These are phyloP conservation scores for Gnathonemus longibarbis DNA, from an alignment of 2,113 vertebrate species.

Conservation along the genomic window DNA sequence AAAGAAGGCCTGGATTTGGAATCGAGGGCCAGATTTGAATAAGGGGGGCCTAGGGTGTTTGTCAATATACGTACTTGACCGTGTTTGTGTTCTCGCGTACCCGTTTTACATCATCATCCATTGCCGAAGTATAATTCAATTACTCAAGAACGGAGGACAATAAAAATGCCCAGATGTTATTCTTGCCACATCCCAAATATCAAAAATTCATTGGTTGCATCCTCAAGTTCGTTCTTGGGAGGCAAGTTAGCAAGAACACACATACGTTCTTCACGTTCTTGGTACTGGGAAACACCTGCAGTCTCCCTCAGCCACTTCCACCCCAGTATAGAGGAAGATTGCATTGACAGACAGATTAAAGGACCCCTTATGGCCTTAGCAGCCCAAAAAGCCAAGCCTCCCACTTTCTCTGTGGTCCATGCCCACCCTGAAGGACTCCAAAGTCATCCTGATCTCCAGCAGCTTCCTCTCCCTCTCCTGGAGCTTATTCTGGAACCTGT, in stretches of 20 bases:
- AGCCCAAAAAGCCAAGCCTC: background rate
- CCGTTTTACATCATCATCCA: too few relatives aligned
- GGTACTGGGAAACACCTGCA: too few relatives aligned
- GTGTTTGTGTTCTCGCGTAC: too few relatives aligned
- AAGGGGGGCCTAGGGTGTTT: background rate
- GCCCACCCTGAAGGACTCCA: background rate
- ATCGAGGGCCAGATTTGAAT: too few relatives aligned
- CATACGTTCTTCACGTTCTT: background rate
- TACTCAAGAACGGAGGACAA: background rate
- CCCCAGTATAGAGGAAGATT: too few relatives aligned
- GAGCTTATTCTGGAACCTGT: background rate
- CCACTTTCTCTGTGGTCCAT: background rate
- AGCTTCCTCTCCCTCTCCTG: background rate
- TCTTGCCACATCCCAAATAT: too few relatives aligned
- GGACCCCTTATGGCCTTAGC: background rate
- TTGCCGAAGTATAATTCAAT: background rate
- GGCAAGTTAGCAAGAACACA: background rate
- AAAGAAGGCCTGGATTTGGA: too few relatives aligned
- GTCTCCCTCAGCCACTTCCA: too few relatives aligned
- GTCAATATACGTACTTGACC: too few relatives aligned
- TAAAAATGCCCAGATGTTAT: background rate
- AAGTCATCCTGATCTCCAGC: background rate
- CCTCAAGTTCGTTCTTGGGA: too few relatives aligned
- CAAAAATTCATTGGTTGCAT: too few relatives aligned
- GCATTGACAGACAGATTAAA: background rate